Percentiles rank a stretch among this genome's conserved stretches.
Conservation (phyloP, 2,888 invertebrate genomes). For the Strigamia transsilvanica region DNA sequence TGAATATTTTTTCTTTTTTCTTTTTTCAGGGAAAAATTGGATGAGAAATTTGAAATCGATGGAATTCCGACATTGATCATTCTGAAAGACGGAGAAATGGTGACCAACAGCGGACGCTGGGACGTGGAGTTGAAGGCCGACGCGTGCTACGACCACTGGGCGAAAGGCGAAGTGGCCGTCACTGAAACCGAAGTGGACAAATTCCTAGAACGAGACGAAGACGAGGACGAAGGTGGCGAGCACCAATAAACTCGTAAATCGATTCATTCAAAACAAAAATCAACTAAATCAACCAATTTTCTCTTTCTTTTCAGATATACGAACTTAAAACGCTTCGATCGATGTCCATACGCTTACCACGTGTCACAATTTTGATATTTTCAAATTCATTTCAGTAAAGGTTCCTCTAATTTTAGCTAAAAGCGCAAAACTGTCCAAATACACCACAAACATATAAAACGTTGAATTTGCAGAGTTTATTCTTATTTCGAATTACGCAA, state of each 20-base stretch:
- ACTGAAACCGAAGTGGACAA: conserved; percentile 62
- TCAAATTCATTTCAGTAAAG: too few relatives aligned
- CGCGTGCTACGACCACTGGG: conserved; percentile 53
- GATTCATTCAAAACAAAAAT: not conserved
- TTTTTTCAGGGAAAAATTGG: conserved; percentile 61
- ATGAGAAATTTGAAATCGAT: conserved; percentile 63
- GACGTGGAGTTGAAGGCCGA: conserved; percentile 63
- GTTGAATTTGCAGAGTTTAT: not conserved
- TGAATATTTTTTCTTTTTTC: not conserved
- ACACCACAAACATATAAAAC: not conserved
- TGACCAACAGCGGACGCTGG: conserved; percentile 64
- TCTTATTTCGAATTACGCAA: not conserved
- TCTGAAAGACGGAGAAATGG: conserved; percentile 64
- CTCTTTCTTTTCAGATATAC: not conserved
- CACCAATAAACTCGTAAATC: conserved; percentile 1
- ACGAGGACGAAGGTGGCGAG: conserved; percentile 64
- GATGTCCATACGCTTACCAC: too few relatives aligned
- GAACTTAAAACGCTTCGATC: too few relatives aligned
- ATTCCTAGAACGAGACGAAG: conserved; percentile 53
- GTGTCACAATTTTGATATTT: too few relatives aligned
- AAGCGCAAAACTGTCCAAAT: too few relatives aligned
- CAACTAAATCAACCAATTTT: not conserved
- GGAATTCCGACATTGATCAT: conserved; percentile 66
- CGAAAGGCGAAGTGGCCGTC: conserved; percentile 55
- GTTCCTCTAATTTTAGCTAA: too few relatives aligned